Base-by-base conservation (phyloP, 1,140 invertebrate species). In the Platorchestia sp. region DNA sequence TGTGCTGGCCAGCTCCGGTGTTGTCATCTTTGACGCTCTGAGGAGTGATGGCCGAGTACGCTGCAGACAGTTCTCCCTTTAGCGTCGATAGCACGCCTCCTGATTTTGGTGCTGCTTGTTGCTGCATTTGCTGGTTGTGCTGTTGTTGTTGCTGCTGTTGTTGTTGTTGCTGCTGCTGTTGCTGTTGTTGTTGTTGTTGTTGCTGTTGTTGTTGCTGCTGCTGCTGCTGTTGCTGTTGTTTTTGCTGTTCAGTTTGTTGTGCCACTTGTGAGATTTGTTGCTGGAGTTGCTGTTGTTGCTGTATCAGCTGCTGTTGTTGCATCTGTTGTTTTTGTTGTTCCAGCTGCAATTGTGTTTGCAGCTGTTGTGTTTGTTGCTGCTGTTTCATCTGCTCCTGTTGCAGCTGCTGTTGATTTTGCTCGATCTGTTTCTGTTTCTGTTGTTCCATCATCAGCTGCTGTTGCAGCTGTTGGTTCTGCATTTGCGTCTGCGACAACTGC, bases 391-490 rank as follows among this genome's bases (percentile, higher is more conserved):
- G 91, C 36, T 93, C 91, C 45, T 93, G 91, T 47, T 93, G 96
- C 40, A 96, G 90, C n/a, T 95, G 95, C 44, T 96, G 96, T 41
- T 95, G 95, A 42, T 42, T 95, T 41, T 87, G 27, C n/a, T 95
- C 87, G 59, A 87, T 95, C 75, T 95, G 95, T 89, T 96, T 95
- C 27, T 95, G 95, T 40, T 90, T 95, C 59, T 95, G 95, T 41
- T 96, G 96, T 47, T 96, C 95, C 59, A 95, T 47, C 42, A 53
- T 41, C 10, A 95, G 96, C 95, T 96, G 96, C 41, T 96, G 96
- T 40, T 93, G 91, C 43, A 93, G 91, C 91, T 93, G 91, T n/a
- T 93, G 91, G 45, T 93, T 93, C 45, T 93, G 91, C 91, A 93
- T 44, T 44, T 93, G 91, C 91, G 91, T 93, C 40, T 93, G 91